These are phyloP conservation scores for Drosophila emarginata DNA, from an alignment of 2,888 invertebrate species.

Conservation along the genomic window DNA sequence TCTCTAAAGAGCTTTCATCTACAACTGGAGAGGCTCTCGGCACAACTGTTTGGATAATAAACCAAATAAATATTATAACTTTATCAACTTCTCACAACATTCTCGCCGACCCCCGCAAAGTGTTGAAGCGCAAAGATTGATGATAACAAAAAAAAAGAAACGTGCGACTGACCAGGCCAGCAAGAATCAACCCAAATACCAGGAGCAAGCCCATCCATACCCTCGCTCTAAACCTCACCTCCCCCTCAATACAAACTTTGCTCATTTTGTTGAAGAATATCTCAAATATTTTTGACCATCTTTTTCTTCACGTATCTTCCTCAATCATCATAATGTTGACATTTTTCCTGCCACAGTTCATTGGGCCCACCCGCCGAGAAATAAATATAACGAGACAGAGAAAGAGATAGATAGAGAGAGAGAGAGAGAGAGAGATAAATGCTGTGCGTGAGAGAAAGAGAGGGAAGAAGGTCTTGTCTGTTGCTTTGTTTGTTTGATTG, in stretches of 20 bases:
- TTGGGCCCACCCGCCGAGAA: constrained; percentile 46
- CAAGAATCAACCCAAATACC: background rate
- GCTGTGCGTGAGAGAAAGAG: background rate
- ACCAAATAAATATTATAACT: constrained; percentile 72
- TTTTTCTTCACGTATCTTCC: constrained; percentile 29
- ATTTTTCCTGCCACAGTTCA: constrained; percentile 69
- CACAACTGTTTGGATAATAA: constrained; percentile 52
- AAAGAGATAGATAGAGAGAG: constrained; percentile 5
- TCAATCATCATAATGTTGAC: constrained; percentile 71
- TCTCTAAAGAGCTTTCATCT: constrained; percentile 27
- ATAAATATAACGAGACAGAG: background rate
- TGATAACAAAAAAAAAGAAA: constrained; percentile 57
- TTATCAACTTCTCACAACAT: constrained; percentile 53
- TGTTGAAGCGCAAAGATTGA: constrained; percentile 80
- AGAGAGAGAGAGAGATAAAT: constrained; percentile 18
- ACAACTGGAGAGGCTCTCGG: constrained; percentile 20
- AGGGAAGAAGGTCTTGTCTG: constrained; percentile 40
- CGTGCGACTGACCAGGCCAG: constrained; percentile 26
- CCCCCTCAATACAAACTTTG: constrained; percentile 36
- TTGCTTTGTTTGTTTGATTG: constrained; percentile 74
- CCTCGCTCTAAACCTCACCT: constrained; percentile 18
- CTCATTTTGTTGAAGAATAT: constrained; percentile 25
- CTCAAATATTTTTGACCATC: constrained; percentile 41
- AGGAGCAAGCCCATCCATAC: background rate
- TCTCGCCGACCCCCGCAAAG: constrained; percentile 43